Percentiles rank a stretch among this genome's conserved stretches.
Evolutionary conservation across 2,888 invertebrate genomes (phyloP).

Genomic region (Boloria selene): DNA sequence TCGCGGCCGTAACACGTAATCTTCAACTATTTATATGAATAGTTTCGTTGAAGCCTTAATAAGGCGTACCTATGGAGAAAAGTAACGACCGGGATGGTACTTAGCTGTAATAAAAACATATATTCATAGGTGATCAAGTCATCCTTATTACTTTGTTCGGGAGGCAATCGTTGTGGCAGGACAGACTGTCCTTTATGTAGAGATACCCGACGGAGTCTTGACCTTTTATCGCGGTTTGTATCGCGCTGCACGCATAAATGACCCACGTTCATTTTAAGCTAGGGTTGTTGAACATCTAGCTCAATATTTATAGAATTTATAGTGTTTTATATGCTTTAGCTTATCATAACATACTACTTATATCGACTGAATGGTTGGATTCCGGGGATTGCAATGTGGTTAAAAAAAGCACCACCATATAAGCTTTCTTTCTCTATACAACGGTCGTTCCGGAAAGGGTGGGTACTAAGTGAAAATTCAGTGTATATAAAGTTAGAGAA

Average conservation of each 20-base stretch:
- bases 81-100: conserved; percentile 12
- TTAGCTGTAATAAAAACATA: conserved; percentile 35
- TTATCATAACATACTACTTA: no score
- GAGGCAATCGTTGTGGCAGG: conserved; percentile 44
- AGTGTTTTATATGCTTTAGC: no score
- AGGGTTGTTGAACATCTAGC: conserved; percentile 10
- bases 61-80: conserved; percentile 31
- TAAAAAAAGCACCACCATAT: no score
- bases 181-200: conserved; percentile 65
- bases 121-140: conserved; percentile 43
- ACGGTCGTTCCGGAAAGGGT: no score
- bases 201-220: conserved; percentile 68
- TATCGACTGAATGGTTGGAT: no score
- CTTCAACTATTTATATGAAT: conserved; percentile 36
- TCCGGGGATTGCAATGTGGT: no score
- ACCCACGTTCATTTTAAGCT: conserved; percentile 38
- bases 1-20: conserved; percentile 31
- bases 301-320: conserved; percentile 1
- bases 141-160: conserved; percentile 50
- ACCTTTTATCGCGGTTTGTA: conserved; percentile 64
- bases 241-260: conserved; percentile 55
- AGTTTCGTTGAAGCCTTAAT: conserved; percentile 31
- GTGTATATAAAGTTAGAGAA: no score
- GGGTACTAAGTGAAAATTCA: no score
- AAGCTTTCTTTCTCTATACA: no score